phyloP scores from a whole-genome alignment of 2,113 vertebrate species.

The Passerina amoena region DNA sequence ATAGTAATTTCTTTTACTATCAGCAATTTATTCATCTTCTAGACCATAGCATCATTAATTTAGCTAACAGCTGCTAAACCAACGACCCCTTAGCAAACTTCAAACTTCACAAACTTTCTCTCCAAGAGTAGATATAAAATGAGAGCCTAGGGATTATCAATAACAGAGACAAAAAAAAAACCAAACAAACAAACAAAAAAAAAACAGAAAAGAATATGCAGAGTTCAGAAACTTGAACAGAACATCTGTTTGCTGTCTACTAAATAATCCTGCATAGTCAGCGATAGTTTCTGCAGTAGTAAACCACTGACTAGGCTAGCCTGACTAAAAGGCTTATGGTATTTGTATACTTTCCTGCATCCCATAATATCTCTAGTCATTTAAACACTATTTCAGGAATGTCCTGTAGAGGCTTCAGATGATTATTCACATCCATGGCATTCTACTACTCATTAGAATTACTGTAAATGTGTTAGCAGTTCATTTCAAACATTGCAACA shows the following conservation, averaged over 20 bases:
- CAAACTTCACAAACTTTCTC: background rate
- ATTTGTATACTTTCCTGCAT: conserved; percentile 16
- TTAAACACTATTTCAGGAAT: conserved; percentile 74
- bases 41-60: background rate
- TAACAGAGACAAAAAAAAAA: background rate
- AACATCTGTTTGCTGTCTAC: background rate
- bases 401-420: conserved; percentile 46
- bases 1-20: background rate
- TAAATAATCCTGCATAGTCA: background rate
- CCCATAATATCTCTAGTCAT: conserved; percentile 46
- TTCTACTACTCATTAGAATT: conserved; percentile 13
- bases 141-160: background rate
- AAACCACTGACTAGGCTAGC: background rate
- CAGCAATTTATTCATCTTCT: background rate
- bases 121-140: background rate
- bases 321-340: background rate
- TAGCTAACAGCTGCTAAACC: background rate
- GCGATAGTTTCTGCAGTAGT: background rate
- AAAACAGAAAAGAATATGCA: background rate
- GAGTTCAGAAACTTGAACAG: conserved; percentile 4
- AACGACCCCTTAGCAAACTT: background rate
- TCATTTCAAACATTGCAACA: background rate
- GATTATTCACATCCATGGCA: conserved; percentile 49
- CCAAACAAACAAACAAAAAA: background rate
- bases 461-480: background rate